Percentiles rank a stretch among this genome's conserved stretches.
Conservation (phyloP, 2,888 invertebrate genomes). For the Hypercompe scribonia region DNA sequence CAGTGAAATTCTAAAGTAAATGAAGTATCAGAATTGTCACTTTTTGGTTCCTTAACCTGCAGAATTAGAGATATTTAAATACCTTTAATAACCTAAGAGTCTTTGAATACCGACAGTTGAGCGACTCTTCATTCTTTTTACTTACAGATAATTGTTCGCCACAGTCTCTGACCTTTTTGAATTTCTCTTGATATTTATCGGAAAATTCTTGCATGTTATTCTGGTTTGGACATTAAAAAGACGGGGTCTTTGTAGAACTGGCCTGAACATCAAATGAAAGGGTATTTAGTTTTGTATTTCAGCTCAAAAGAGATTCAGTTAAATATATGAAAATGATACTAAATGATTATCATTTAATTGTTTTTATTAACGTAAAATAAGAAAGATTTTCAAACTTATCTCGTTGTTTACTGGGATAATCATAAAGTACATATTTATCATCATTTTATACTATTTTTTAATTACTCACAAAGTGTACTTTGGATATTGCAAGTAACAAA, state of each 20-base stretch:
- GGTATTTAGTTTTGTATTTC: background rate
- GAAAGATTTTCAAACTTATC: background rate
- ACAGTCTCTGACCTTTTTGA: too few species aligned
- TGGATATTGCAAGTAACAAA: background rate
- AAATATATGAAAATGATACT: background rate
- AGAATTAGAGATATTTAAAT: background rate
- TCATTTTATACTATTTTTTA: background rate
- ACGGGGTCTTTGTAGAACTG: too few species aligned
- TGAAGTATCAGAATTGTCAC: background rate
- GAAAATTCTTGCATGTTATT: too few species aligned
- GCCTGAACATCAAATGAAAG: too few species aligned
- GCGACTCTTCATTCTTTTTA: too few species aligned
- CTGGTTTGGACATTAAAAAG: too few species aligned
- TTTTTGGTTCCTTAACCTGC: background rate
- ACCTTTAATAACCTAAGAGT: background rate
- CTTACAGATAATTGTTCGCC: too few species aligned
- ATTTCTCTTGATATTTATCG: too few species aligned
- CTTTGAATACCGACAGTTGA: too few species aligned
- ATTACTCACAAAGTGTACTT: background rate
- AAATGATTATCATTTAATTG: background rate
- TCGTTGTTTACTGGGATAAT: background rate
- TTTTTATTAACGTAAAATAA: background rate
- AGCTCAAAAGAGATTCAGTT: background rate
- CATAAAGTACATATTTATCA: background rate
- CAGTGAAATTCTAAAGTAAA: background rate